A percentile compares a stretch with the other conserved stretches of the same genome.
Evolutionary conservation across 2,113 vertebrate species (phyloP).

Genomic region (chimpanzee (Pan troglodytes)): NHGRI_mPanTro3-v2.1_pri NC_072398.2:31652501-31653000

Average conservation of each 20-base stretch:
- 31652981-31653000: not conserved
- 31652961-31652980: not conserved
- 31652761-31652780: conserved; percentile 96
- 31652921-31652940: not conserved
- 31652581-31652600: conserved; percentile 95
- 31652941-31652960: not conserved
- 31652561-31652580: conserved; percentile 93
- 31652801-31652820: conserved; percentile 93
- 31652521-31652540: conserved; percentile 90
- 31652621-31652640: conserved; percentile 84
- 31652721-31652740: conserved; percentile 87
- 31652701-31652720: conserved; percentile 83
- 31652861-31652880: fast-evolving
- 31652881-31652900: conserved; percentile 30
- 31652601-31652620: conserved; percentile 96
- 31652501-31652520: conserved; percentile 96
- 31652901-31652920: not conserved
- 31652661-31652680: conserved; percentile 82
- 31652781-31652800: conserved; percentile 98
- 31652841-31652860: not conserved
- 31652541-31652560: conserved; percentile 93
- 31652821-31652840: conserved; percentile 89
- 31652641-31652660: conserved; percentile 85
- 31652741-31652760: conserved; percentile 98
- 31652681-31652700: conserved; percentile 80